A percentile compares a stretch with the other conserved stretches of the same genome.
Conservation (phyloP, 2,888 invertebrate genomes). For the Xestobium rufovillosum region DNA sequence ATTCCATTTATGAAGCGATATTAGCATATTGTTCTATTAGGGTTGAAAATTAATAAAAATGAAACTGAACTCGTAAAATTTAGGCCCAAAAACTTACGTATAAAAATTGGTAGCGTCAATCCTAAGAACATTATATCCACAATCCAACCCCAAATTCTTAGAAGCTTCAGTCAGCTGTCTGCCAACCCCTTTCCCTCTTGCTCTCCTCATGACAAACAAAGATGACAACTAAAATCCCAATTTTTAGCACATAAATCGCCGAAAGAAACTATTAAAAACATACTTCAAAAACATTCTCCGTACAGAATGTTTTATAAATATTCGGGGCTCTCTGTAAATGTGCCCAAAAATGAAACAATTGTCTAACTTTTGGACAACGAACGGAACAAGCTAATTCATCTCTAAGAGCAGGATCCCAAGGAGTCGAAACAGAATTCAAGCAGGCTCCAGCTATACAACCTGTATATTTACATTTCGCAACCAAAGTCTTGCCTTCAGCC, state of each 20-base stretch:
- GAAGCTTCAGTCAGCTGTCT: constrained; percentile 40
- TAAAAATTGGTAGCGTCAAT: constrained; percentile 45
- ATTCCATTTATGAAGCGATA: too few relatives aligned
- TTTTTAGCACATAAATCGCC: not conserved
- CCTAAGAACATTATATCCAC: constrained; percentile 45
- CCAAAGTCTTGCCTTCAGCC: constrained; percentile 38
- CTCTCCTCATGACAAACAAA: constrained; percentile 45
- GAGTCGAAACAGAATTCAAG: constrained; percentile 45
- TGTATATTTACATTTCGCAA: constrained; percentile 40
- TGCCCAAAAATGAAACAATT: constrained; percentile 48
- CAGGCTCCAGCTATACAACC: constrained; percentile 43
- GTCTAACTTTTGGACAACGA: constrained; percentile 38
- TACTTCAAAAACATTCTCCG: constrained; percentile 48
- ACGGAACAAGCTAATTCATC: constrained; percentile 49
- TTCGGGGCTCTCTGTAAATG: constrained; percentile 46
- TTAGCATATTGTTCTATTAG: too few relatives aligned
- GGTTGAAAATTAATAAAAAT: too few relatives aligned
- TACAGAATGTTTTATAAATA: constrained; percentile 43
- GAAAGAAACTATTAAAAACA: constrained; percentile 15
- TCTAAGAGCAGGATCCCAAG: constrained; percentile 47
- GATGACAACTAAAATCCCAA: constrained; percentile 42
- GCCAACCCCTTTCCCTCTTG: constrained; percentile 46
- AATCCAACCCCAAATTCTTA: constrained; percentile 42
- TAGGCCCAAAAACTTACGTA: constrained; percentile 38
- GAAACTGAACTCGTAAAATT: too few relatives aligned